phyloP scores from a whole-genome alignment of 2,113 vertebrate species.

The Vulpes lagopus region DNA sequence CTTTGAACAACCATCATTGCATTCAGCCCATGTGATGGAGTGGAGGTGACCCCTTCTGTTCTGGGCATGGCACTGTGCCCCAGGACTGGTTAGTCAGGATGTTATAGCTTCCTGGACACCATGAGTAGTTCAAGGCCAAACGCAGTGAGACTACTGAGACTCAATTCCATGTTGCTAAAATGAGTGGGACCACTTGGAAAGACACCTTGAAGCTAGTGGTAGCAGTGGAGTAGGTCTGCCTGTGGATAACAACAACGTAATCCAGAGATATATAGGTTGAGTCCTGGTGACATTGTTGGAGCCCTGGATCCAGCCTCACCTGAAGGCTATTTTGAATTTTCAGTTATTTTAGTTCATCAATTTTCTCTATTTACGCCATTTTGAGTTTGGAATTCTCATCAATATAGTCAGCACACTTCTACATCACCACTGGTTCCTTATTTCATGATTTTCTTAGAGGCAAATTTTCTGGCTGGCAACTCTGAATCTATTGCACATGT shows the following conservation, averaged over 20 bases:
- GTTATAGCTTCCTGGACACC: neutral
- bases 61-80: neutral
- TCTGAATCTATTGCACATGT: neutral
- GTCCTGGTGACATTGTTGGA: neutral
- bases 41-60: neutral
- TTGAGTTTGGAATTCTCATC: neutral
- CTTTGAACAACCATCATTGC: neutral
- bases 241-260: neutral
- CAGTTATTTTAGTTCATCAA: neutral
- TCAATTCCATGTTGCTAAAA: neutral
- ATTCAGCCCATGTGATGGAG: neutral
- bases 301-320: neutral
- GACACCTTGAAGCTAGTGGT: neutral
- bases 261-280: accelerated
- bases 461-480: neutral
- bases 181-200: neutral
- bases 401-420: neutral
- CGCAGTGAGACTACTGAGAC: neutral
- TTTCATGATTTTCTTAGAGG: neutral
- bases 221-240: neutral
- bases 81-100: neutral
- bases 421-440: neutral
- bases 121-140: neutral
- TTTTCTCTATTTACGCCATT: neutral
- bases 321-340: neutral